Conservation (phyloP, 2,888 invertebrate species). For the Molorchus minor region DNA sequence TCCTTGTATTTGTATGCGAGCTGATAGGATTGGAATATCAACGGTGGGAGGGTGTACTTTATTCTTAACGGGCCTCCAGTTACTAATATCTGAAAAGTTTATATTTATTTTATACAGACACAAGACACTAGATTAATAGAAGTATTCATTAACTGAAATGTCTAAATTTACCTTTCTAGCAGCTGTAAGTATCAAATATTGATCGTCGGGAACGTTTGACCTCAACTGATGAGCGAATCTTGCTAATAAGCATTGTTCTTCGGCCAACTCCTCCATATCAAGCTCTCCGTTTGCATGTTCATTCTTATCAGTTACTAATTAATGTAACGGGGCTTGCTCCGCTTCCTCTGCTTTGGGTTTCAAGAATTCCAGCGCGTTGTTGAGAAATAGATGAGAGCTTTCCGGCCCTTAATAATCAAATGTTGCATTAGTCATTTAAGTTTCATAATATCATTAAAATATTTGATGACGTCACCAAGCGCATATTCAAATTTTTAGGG, state of each 20-base stretch:
- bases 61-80: slow-evolving; percentile 90
- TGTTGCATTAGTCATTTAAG: slow-evolving; percentile 70
- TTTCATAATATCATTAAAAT: too few relatives aligned
- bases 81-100: slow-evolving; percentile 71
- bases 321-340: slow-evolving; percentile 67
- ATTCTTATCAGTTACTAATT: slow-evolving; percentile 86
- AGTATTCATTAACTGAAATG: too few relatives aligned
- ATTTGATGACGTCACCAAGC: too few relatives aligned
- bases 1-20: slow-evolving; percentile 85
- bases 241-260: slow-evolving; percentile 93
- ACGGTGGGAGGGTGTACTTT: slow-evolving; percentile 90
- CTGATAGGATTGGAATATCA: slow-evolving; percentile 93
- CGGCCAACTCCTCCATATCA: slow-evolving; percentile 94
- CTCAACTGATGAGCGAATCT: slow-evolving; percentile 87
- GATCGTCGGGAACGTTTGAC: slow-evolving; percentile 83
- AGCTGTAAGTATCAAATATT: slow-evolving; percentile 88
- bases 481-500: too few relatives aligned
- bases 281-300: slow-evolving; percentile 69
- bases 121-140: too few relatives aligned
- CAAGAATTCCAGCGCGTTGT: slow-evolving; percentile 92
- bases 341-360: slow-evolving; percentile 91
- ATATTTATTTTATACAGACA: too few relatives aligned
- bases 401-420: slow-evolving; percentile 88
- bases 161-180: slow-evolving; percentile 86
- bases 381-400: slow-evolving; percentile 86